These are phyloP conservation scores for Trematomus bernacchii DNA, from an alignment of 2,797 vertebrate genomes.

Conservation along the genomic window DNA sequence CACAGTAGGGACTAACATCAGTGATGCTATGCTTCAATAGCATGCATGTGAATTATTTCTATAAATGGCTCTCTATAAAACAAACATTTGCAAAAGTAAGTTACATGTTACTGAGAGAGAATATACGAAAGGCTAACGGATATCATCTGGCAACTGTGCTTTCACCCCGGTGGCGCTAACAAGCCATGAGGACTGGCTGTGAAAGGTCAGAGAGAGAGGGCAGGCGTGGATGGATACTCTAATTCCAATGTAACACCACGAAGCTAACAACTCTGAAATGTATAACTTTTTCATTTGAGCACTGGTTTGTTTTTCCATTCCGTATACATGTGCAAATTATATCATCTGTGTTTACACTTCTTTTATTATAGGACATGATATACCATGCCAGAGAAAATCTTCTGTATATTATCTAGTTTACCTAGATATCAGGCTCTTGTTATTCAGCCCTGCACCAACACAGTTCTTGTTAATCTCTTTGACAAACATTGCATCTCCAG, in stretches of 20 bases:
- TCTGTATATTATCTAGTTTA: constrained; percentile 57
- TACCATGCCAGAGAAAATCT: constrained; percentile 23
- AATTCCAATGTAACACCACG: constrained; percentile 32
- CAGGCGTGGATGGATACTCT: constrained; percentile 55
- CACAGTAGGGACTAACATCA: no score
- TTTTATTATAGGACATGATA: constrained; percentile 37
- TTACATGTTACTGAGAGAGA: constrained; percentile 55
- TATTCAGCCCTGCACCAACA: constrained; percentile 66
- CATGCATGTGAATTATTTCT: neutral
- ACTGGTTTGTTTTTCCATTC: constrained; percentile 4
- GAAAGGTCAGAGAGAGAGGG: constrained; percentile 68
- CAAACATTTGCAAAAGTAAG: constrained; percentile 12
- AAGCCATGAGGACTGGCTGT: constrained; percentile 52
- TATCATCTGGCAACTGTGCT: constrained; percentile 73
- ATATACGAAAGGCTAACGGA: constrained; percentile 70
- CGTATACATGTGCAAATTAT: neutral
- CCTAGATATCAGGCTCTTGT: constrained; percentile 60
- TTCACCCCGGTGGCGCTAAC: constrained; percentile 58
- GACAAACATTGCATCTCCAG: constrained; percentile 76
- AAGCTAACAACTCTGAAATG: constrained; percentile 35
- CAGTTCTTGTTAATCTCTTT: constrained; percentile 76
- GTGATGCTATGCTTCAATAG: neutral
- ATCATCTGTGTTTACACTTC: constrained; percentile 3
- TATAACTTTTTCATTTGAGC: constrained; percentile 30
- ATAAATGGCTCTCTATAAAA: neutral